A percentile compares a stretch with the other conserved stretches of the same genome.
Evolutionary conservation across 2,113 vertebrate genomes (phyloP).

Genomic region (Aix galericulata): DNA sequence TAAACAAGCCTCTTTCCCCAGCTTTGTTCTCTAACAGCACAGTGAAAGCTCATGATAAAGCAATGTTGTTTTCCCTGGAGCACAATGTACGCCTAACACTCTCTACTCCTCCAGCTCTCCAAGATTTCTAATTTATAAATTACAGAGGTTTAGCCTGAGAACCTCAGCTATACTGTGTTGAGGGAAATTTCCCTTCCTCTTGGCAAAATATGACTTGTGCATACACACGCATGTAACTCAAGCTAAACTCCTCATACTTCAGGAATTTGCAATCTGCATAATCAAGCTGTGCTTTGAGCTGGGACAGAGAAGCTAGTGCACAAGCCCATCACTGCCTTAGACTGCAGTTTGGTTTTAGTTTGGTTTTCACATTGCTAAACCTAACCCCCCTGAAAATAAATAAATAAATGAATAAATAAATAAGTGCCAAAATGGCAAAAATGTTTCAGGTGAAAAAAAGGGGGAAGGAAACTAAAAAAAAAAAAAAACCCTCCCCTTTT

Average conservation of each 20-base stretch:
- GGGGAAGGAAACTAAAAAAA: not conserved
- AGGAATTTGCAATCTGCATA: conserved; percentile 11
- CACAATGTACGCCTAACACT: not conserved
- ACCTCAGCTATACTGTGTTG: not conserved
- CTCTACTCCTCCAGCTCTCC: not conserved
- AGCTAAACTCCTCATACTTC: conserved; percentile 12
- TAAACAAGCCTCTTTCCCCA: not conserved
- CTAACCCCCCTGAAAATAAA: not conserved
- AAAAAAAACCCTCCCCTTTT: not conserved
- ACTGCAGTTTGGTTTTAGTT: not conserved
- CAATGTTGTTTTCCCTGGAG: conserved; percentile 13
- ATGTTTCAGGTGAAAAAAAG: not conserved
- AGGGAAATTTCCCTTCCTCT: conserved; percentile 47
- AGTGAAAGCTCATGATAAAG: not conserved
- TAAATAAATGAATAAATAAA: not conserved
- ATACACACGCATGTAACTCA: not conserved
- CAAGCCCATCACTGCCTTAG: not conserved
- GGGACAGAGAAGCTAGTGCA: not conserved
- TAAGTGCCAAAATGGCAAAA: not conserved
- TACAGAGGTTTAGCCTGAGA: conserved; percentile 23
- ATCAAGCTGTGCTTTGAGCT: not conserved
- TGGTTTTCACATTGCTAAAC: not conserved
- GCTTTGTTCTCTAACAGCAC: not conserved
- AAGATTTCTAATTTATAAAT: conserved; percentile 38
- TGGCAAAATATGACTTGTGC: not conserved